These are phyloP conservation scores for Leptogaster cylindrica DNA, from an alignment of 2,888 invertebrate species.

Conservation along the genomic window DNA sequence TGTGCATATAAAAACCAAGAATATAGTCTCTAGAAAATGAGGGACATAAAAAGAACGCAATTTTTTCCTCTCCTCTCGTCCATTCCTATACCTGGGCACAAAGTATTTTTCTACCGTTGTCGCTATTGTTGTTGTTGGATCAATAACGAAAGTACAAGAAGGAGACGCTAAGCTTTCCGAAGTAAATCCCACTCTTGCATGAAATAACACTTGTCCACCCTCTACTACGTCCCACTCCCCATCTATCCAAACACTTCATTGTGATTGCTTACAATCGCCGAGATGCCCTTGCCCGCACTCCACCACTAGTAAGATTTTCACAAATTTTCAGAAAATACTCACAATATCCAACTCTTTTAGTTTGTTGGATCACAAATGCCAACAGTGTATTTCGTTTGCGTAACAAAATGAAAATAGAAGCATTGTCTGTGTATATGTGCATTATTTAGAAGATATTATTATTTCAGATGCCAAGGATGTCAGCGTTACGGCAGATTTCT, in stretches of 20 bases:
- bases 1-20: not conserved
- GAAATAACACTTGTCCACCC: slow-evolving; percentile 11
- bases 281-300: slow-evolving; percentile 3
- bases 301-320: slow-evolving; percentile 13
- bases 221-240: not conserved
- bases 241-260: not conserved
- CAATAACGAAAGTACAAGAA: slow-evolving; percentile 8
- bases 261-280: slow-evolving; percentile 9
- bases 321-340: slow-evolving; percentile 18
- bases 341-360: slow-evolving; percentile 2
- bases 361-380: slow-evolving; percentile 7
- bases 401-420: not conserved
- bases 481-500: slow-evolving; percentile 21
- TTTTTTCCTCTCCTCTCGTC: slow-evolving; percentile 2
- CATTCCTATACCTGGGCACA: slow-evolving; percentile 2
- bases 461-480: slow-evolving; percentile 24
- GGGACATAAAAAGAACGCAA: not conserved
- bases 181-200: slow-evolving; percentile 6
- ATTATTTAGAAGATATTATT: not conserved
- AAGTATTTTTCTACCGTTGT: not conserved
- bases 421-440: slow-evolving; percentile 2
- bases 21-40: not conserved
- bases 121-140: slow-evolving; percentile 25
- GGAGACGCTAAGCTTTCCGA: slow-evolving; percentile 1
- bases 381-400: not conserved